A percentile compares a stretch with the other conserved stretches of the same genome.
These are phyloP conservation scores for Dioctria linearis DNA, from an alignment of 2,888 invertebrate species.

Conservation along the genomic window DNA sequence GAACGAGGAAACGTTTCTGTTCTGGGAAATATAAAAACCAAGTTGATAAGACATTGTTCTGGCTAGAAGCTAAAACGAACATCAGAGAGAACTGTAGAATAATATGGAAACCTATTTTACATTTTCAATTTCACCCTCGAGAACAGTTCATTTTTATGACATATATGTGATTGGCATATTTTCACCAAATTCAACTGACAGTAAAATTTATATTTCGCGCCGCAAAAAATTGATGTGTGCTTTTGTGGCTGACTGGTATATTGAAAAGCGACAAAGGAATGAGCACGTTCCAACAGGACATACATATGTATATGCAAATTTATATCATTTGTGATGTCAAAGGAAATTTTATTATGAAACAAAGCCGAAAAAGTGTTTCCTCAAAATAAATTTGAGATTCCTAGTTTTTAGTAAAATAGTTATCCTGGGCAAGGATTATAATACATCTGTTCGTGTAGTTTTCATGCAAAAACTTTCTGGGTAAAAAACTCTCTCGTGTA, in stretches of 20 bases:
- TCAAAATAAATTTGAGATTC: too few species aligned
- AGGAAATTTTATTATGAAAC: too few species aligned
- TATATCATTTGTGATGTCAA: too few species aligned
- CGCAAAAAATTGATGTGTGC: conserved; percentile 22
- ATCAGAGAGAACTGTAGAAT: conserved; percentile 21
- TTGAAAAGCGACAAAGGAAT: conserved; percentile 17
- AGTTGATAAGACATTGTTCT: conserved; percentile 14
- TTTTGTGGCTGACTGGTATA: conserved; percentile 35
- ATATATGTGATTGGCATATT: conserved; percentile 58
- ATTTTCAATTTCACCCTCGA: conserved; percentile 54
- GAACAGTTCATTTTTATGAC: conserved; percentile 57
- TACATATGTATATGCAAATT: too few species aligned
- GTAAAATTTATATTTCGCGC: conserved; percentile 27
- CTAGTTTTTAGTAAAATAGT: too few species aligned
- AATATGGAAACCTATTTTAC: conserved; percentile 38
- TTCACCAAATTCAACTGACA: conserved; percentile 51
- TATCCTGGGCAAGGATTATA: too few species aligned
- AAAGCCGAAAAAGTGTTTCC: too few species aligned
- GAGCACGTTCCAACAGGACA: too few species aligned
- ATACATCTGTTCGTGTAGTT: too few species aligned
- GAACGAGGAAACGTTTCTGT: conserved; percentile 11
- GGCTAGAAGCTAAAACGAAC: conserved; percentile 11
- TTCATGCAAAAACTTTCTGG: too few species aligned
- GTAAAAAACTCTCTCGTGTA: too few species aligned
- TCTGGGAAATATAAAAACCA: conserved; percentile 35